A percentile compares a stretch with the other conserved stretches of the same genome.
Conservation (phyloP, 1,140 invertebrate species). For the Bombus difficillimus region DNA sequence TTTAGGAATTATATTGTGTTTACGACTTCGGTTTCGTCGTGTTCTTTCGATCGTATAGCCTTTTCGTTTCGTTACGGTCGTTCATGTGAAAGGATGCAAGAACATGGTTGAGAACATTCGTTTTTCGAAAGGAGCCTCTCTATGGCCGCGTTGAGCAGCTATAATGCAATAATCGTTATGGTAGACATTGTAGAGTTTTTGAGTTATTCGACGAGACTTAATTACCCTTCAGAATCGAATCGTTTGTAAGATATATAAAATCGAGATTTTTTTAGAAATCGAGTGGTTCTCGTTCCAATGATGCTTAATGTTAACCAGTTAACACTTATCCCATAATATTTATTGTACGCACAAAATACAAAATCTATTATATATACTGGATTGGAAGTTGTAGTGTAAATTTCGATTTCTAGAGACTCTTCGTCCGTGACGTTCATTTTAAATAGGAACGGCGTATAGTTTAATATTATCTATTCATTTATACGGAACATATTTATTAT, state of each 20-base stretch:
- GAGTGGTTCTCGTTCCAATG: neutral
- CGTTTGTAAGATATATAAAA: neutral
- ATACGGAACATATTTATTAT: neutral
- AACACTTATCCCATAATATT: neutral
- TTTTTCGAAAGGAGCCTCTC: neutral
- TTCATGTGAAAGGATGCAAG: no score
- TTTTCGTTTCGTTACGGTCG: neutral
- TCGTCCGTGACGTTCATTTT: neutral
- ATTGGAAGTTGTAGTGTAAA: neutral
- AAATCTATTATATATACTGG: no score
- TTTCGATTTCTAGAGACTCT: neutral
- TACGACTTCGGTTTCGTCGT: conserved; percentile 23
- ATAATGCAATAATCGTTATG: neutral
- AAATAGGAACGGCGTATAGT: no score
- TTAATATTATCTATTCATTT: neutral
- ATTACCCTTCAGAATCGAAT: neutral
- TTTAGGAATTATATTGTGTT: conserved; percentile 22
- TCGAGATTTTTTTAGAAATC: neutral
- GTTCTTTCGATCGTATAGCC: neutral
- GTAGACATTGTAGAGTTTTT: neutral
- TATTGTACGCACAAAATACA: neutral
- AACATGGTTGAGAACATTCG: neutral
- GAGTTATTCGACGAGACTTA: neutral
- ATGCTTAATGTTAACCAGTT: neutral
- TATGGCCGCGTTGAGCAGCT: neutral